Base-by-base conservation (phyloP, 1,140 invertebrate species). In the Drosophila athabasca region DNA sequence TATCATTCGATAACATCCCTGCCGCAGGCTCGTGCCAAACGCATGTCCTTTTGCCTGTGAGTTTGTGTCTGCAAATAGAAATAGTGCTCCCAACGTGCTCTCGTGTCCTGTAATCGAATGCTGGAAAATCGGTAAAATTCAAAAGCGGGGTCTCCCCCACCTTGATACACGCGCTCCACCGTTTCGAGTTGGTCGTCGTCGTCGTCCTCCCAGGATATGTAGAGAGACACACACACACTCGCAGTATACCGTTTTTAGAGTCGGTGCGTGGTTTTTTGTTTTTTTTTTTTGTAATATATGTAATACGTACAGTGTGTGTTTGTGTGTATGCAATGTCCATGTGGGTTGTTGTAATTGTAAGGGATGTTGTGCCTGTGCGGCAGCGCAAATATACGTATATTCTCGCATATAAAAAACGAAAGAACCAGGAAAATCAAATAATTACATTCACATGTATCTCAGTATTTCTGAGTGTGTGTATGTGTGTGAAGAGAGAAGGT, bases 11-110 rank as follows among this genome's bases (percentile, higher is more conserved):
- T 62, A 70, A 83, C 79, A 74, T 83, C 35, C 35, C 31, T 35
- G 68, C 79, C 57, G 51, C 48, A 78, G 31, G 31, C 31, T 9
- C 79, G 79, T 82, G 74, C 62, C 79, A 74, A 82, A 70, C 64
- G 51, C 70, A 82, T 79, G 79, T 82, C 75, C 79, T 83, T 69
- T 82, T 62, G 62, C 53, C 75, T 57, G 64, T 70, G 49, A 79
- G 53, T 19, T 19, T 66, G 60, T 68, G 53, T 78, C 58, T 79
- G 60, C 64, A 29, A 43, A 29, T 39, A 55, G 19, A 69, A 50
- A 13, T 39, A 39, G 35, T 13, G 9, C 35, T 3, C 35, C 35
- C 35, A 39, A 13, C 11, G 35, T 4, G 35, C 35, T 39, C 35
- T 39, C 11, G 35, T 39, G 3, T 39, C 35, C 35, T 39, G 35